Base-by-base conservation (phyloP, 2,797 vertebrate species). In the Acridotheres tristis region DNA sequence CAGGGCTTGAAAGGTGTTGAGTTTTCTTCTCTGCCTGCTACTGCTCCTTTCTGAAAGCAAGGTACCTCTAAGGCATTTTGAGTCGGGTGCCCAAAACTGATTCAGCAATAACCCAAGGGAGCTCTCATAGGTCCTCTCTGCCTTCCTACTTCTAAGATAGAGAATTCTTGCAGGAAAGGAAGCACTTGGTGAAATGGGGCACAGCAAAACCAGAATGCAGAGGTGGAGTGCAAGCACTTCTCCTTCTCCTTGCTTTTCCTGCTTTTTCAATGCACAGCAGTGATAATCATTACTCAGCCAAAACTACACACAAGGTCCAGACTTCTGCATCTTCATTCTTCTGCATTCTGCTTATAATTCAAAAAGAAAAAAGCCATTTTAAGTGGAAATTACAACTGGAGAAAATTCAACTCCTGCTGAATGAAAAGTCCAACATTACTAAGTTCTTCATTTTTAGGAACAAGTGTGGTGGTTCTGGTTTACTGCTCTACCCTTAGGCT, bases 361-460 rank as follows among this genome's bases (percentile, higher is more conserved):
- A 88, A 58, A 90, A 71, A 66, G 4, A 53, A 76, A 68, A 53
- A 40, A 36, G 4, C 2, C 8, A 26, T 54, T 84, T 40, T 62
- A 40, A 91, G 27, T 1, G 2, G 58, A 85, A 93, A 74, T 76
- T 42, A 53, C 48, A 90, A 54, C 45, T 62, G 48, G 48, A 81
- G 16, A 92, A 48, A 94, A 85, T 81, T 66, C n/a, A 80, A 17
- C 10, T 83, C 34, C 51, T 54, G 30, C 45, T 94, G 82, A 79
- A 90, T 69, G 12, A 54, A 21, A 94, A 93, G 63, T 59, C 38
- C 62, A 67, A 57, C 36, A 85, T 51, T 38, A 62, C 7, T 11
- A 77, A 65, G 27, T 40, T 85, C 27, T 85, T 92, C 3, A 40
- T 57, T 82, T 95, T 93, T 79, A 94, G 81, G 61, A 88, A 72